These are phyloP conservation scores for Doryteuthis pealeii DNA, from an alignment of 1,140 invertebrate genomes.

Conservation along the genomic window DNA sequence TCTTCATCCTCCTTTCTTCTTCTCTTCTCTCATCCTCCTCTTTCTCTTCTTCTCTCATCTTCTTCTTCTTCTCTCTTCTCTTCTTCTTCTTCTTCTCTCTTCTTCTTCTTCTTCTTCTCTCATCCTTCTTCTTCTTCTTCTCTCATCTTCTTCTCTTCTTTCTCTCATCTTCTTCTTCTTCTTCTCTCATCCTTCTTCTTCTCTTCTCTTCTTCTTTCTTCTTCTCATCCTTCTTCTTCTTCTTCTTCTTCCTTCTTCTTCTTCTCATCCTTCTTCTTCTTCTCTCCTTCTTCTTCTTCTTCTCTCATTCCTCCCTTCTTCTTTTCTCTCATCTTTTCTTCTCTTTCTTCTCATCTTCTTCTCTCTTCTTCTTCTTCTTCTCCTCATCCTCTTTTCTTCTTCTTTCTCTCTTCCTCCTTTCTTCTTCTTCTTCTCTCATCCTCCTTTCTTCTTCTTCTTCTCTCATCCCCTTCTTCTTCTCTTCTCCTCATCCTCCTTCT, in stretches of 20 bases:
- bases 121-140: not conserved
- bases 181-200: no score
- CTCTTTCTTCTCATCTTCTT: not conserved
- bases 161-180: no score
- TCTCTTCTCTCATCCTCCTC: not conserved
- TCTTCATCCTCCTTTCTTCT: not conserved
- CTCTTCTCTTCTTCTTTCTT: no score
- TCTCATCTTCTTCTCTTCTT: not conserved
- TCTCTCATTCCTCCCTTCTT: no score
- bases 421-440: not conserved
- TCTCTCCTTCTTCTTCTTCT: no score
- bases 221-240: no score
- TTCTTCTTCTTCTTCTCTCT: not conserved
- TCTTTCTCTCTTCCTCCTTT: not conserved
- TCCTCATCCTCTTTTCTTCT: no score
- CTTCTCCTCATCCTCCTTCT: slow-evolving; percentile 8
- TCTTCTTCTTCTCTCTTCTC: not conserved
- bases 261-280: no score
- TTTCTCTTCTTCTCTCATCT: not conserved
- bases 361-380: no score
- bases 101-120: not conserved
- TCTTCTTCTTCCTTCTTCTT: no score
- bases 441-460: no score
- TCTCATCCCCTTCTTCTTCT: not conserved
- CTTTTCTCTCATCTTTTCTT: not conserved